phyloP scores from a whole-genome alignment of 2,113 vertebrate species.

The Piprites chloris region DNA sequence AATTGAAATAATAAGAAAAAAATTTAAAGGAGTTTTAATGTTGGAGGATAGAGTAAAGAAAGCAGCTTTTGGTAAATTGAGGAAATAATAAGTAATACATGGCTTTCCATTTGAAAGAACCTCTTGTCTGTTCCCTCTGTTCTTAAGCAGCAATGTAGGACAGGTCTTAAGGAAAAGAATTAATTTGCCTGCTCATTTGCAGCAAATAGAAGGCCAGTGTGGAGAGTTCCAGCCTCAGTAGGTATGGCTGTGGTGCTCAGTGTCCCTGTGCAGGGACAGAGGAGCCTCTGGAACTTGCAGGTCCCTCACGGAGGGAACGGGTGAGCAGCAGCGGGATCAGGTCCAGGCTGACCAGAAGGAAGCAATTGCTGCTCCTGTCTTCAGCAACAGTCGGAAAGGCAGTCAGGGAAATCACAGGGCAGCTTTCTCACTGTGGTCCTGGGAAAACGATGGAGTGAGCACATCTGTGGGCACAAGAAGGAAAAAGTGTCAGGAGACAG shows the following conservation, averaged over 20 bases:
- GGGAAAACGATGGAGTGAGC: accelerated
- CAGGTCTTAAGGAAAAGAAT: neutral
- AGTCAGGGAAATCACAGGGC: accelerated
- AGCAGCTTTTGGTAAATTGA: neutral
- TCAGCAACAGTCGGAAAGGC: accelerated
- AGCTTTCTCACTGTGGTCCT: accelerated
- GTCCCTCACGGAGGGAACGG: accelerated
- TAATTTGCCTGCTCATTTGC: neutral
- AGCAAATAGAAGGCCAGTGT: accelerated
- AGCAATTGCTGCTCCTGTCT: accelerated
- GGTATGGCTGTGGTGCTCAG: neutral
- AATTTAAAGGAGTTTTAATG: neutral
- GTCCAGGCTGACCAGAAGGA: accelerated
- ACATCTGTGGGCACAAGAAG: accelerated
- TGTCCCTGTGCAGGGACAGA: too few relatives aligned
- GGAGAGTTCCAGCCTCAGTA: too few relatives aligned
- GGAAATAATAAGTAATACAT: neutral
- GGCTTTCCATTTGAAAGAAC: neutral
- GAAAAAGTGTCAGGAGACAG: accelerated
- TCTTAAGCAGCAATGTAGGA: neutral
- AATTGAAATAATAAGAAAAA: neutral
- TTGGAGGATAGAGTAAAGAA: neutral
- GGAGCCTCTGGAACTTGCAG: neutral
- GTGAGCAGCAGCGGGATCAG: accelerated
- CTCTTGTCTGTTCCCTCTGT: neutral